phyloP scores from a whole-genome alignment of 1,140 invertebrate genomes.

The Rhopalosiphum padi region DNA sequence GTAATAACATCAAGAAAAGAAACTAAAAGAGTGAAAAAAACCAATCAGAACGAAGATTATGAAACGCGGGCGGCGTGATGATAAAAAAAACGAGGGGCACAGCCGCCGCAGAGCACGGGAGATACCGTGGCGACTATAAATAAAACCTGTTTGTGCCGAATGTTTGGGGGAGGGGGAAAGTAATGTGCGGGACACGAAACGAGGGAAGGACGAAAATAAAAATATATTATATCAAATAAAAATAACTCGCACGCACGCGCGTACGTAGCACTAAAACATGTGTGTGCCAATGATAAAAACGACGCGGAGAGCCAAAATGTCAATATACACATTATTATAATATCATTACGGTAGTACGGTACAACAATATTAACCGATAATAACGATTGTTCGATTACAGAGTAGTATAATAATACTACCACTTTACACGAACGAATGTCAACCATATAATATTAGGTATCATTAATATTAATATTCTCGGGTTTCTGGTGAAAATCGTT shows the following conservation, averaged over 20 bases:
- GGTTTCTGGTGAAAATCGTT: background rate
- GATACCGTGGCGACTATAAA: constrained; percentile 44
- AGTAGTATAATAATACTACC: background rate
- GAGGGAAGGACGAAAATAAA: constrained; percentile 12
- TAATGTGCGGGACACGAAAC: background rate
- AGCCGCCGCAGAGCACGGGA: background rate
- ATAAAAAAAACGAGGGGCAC: constrained; percentile 4
- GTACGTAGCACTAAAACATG: background rate
- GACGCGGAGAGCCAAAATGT: background rate
- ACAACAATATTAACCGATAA: background rate
- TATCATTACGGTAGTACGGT: background rate
- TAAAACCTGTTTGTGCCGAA: constrained; percentile 51
- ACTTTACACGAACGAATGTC: background rate
- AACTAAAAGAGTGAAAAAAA: background rate
- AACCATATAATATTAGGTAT: background rate
- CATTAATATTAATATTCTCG: background rate
- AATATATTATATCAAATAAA: constrained; percentile 1
- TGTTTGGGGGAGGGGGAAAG: background rate
- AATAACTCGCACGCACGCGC: background rate
- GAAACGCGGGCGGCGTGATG: background rate
- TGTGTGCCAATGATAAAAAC: background rate
- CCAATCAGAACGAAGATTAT: background rate
- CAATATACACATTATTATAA: background rate
- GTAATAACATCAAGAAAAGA: background rate
- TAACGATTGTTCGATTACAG: background rate